phyloP scores from a whole-genome alignment of 2,888 invertebrate species.

The Caenorhabditis uteleia region DNA sequence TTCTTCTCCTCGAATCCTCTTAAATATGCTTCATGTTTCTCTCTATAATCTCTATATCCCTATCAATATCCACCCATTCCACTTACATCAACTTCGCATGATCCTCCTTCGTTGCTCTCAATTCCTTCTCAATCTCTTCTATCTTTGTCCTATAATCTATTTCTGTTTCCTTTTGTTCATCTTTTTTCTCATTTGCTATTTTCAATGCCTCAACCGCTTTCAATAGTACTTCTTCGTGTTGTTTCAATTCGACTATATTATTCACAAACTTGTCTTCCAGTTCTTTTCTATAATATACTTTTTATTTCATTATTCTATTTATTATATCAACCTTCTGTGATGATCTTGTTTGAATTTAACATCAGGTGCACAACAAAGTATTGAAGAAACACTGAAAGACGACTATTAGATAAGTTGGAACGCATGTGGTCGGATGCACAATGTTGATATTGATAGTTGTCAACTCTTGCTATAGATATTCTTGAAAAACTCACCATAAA shows the following conservation, averaged over 20 bases:
- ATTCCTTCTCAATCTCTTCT: conserved; percentile 34
- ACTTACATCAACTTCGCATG: conserved; percentile 24
- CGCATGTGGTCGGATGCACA: too few relatives aligned
- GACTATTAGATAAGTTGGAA: conserved; percentile 1
- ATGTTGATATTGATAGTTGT: too few relatives aligned
- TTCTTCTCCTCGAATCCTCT: conserved; percentile 14
- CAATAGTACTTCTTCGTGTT: conserved; percentile 32
- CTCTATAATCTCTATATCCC: conserved; percentile 9
- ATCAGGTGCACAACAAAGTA: conserved; percentile 20
- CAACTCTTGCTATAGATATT: too few relatives aligned
- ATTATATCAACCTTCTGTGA: conserved; percentile 19
- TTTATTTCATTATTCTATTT: not conserved
- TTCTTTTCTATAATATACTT: conserved; percentile 25
- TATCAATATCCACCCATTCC: not conserved
- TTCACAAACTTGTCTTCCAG: conserved; percentile 30
- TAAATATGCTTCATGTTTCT: conserved; percentile 31
- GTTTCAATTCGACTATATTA: conserved; percentile 28
- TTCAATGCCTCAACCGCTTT: conserved; percentile 38
- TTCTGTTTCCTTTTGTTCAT: conserved; percentile 11
- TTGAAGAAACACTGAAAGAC: too few relatives aligned
- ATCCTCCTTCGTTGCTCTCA: conserved; percentile 30
- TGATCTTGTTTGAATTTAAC: conserved; percentile 39
- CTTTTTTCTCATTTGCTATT: conserved; percentile 26
- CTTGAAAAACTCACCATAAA: too few relatives aligned
- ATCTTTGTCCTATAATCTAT: conserved; percentile 28